These are phyloP conservation scores for Astreopora myriophthalma DNA, from an alignment of 64 coral and sea anemone genomes.

Conservation along the genomic window DNA sequence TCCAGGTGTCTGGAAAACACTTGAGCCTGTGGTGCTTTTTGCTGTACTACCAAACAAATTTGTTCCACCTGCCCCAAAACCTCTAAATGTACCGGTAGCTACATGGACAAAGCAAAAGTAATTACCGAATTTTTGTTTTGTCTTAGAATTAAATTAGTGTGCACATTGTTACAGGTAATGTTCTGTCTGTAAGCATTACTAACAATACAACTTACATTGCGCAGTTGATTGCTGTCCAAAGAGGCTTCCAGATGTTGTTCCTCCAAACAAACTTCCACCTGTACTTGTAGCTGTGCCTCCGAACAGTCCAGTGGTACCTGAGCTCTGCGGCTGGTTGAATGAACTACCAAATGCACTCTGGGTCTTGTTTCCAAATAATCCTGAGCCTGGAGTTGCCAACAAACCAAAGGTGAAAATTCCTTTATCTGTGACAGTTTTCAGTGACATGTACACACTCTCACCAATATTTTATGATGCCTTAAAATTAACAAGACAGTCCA, in stretches of 20 bases:
- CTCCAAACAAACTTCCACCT: constrained; percentile 61
- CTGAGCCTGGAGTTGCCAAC: not conserved
- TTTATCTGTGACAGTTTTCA: not conserved
- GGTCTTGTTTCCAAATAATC: constrained; percentile 63
- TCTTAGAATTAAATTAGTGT: too few species aligned
- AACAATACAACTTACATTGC: constrained; percentile 32
- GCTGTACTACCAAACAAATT: constrained; percentile 21
- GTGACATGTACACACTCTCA: too few species aligned
- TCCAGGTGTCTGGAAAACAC: constrained; percentile 57
- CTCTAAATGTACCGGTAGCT: not conserved
- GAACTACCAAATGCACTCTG: constrained; percentile 50
- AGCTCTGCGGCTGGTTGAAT: constrained; percentile 8
- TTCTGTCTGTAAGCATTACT: too few species aligned
- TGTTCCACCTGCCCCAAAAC: not conserved
- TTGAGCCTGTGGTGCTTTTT: constrained; percentile 32
- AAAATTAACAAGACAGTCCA: too few species aligned
- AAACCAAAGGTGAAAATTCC: not conserved
- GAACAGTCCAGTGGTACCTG: constrained; percentile 65
- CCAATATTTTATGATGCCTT: too few species aligned
- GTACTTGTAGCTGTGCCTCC: constrained; percentile 51
- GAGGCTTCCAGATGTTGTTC: constrained; percentile 30
- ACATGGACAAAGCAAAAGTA: not conserved
- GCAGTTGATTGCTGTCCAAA: constrained; percentile 64
- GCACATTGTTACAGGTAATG: too few species aligned
- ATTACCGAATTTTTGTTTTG: too few species aligned